Percentiles rank a stretch among this genome's conserved stretches.
Conservation (phyloP, 1,140 invertebrate genomes). For the Sminthurides bifidus region DNA sequence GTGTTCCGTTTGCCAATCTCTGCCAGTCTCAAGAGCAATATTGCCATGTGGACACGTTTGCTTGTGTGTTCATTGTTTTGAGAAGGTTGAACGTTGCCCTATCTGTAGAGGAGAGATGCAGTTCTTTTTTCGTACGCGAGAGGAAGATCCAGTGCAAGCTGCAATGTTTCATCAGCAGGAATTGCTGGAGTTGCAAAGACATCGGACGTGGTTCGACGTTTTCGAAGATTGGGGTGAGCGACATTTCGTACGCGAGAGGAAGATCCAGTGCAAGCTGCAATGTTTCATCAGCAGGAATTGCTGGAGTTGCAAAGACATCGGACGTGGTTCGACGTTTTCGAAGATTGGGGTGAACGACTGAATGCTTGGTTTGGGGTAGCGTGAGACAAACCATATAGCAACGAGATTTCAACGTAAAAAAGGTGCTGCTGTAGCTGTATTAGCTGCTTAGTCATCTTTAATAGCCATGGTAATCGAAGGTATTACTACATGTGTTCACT, state of each 20-base stretch:
- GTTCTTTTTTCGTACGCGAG: constrained; percentile 1
- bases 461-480: no score
- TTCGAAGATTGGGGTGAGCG: neutral
- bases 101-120: constrained; percentile 10
- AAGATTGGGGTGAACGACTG: neutral
- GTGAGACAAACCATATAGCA: no score
- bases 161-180: neutral
- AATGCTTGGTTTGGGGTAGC: constrained; percentile 1
- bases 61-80: constrained; percentile 63
- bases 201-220: neutral
- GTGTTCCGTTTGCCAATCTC: constrained; percentile 67
- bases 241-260: no score
- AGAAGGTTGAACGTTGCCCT: constrained; percentile 60
- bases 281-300: neutral
- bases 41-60: constrained; percentile 70
- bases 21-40: constrained; percentile 59
- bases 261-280: no score
- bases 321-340: neutral
- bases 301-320: neutral
- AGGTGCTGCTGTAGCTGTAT: no score
- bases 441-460: no score
- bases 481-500: no score
- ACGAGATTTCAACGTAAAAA: no score
- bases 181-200: neutral
- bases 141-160: constrained; percentile 3